Evolutionary conservation across 2,113 vertebrate species (phyloP).

Genomic region (Eudorcas thomsonii): DNA sequence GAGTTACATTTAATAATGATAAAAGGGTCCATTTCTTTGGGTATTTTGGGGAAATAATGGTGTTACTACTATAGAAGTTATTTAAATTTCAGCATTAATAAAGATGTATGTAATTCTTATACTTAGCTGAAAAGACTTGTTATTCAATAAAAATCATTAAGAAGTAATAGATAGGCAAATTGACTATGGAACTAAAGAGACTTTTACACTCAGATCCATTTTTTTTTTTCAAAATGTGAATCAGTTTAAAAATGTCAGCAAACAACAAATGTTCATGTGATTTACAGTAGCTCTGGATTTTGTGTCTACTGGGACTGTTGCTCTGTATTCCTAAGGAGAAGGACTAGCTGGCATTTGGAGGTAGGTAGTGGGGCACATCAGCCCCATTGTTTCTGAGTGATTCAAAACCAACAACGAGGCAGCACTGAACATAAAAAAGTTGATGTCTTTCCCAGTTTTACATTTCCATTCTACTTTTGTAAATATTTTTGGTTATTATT

Average conservation of each 20-base stretch:
- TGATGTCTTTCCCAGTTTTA: not conserved
- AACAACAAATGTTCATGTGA: not conserved
- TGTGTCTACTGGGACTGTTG: accelerated
- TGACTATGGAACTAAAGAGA: not conserved
- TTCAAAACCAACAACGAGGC: not conserved
- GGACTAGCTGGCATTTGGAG: accelerated
- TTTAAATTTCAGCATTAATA: not conserved
- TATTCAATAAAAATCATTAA: not conserved
- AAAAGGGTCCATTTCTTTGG: not conserved
- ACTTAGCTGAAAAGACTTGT: not conserved
- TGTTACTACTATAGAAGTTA: not conserved
- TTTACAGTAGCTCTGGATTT: not conserved
- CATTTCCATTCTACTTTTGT: not conserved
- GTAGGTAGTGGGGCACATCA: accelerated
- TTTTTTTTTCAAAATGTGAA: not conserved
- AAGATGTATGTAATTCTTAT: not conserved
- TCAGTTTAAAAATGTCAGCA: not conserved
- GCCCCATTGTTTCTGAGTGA: not conserved
- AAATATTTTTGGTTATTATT: not conserved
- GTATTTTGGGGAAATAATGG: not conserved
- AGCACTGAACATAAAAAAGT: not conserved
- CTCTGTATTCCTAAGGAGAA: not conserved
- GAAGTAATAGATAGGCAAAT: not conserved
- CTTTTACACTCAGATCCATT: accelerated
- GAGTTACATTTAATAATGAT: not conserved